phyloP scores from a whole-genome alignment of 1,140 invertebrate genomes.

The Rhopalosiphum padi region DNA sequence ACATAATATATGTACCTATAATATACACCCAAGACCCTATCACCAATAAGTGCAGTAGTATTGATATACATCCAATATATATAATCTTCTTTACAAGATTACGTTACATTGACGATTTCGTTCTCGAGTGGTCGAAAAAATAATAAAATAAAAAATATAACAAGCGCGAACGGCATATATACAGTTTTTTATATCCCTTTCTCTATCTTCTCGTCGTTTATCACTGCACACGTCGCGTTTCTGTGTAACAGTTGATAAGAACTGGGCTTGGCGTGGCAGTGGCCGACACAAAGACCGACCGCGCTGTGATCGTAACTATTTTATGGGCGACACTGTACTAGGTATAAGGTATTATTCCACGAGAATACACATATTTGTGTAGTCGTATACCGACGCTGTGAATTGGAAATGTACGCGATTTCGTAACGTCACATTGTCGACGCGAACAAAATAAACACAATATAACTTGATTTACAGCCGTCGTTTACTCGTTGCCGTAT shows the following conservation, averaged over 20 bases:
- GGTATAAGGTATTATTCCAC: neutral
- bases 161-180: neutral
- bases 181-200: neutral
- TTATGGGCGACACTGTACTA: neutral
- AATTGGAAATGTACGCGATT: conserved; percentile 50
- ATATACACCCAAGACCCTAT: neutral
- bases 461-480: neutral
- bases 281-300: neutral
- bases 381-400: no score
- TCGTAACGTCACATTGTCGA: neutral
- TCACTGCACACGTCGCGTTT: neutral
- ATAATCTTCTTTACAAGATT: neutral
- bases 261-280: neutral
- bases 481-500: neutral
- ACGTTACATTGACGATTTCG: neutral
- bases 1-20: neutral
- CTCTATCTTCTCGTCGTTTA: neutral
- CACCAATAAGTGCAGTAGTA: neutral
- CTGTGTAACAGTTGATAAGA: neutral
- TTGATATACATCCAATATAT: neutral
- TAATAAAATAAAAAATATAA: neutral
- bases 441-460: neutral
- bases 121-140: neutral
- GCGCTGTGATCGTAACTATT: neutral
- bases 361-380: neutral